These are phyloP conservation scores for Perca flavescens DNA, from an alignment of 2,113 vertebrate species.

Conservation along the genomic window DNA sequence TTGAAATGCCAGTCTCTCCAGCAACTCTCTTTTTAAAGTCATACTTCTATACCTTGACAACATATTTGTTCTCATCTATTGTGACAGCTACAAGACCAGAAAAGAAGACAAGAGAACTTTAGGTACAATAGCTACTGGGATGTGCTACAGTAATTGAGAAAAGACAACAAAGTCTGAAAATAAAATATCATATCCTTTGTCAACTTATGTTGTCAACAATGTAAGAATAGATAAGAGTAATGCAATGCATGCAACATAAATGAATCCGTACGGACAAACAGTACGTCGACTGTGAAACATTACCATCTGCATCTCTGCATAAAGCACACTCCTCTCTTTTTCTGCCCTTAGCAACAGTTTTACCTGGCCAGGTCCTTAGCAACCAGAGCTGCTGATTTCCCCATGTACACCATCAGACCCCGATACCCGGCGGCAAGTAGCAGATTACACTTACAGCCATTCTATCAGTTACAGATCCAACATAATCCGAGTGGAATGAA, in stretches of 20 bases:
- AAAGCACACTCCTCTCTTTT: background rate
- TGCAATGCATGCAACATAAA: background rate
- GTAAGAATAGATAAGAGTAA: background rate
- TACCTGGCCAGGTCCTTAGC: conserved; percentile 59
- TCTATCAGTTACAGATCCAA: background rate
- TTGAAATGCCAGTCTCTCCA: too few species aligned
- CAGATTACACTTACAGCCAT: background rate
- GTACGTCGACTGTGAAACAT: background rate
- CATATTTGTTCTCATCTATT: background rate
- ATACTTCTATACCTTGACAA: background rate
- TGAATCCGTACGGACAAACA: background rate
- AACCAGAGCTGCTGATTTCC: conserved; percentile 39
- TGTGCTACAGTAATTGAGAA: background rate
- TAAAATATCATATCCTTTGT: background rate
- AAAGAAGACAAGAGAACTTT: background rate
- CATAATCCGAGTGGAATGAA: background rate
- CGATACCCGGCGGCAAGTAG: background rate
- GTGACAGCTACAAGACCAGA: background rate
- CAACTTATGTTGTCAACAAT: background rate
- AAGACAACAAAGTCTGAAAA: background rate
- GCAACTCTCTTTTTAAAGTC: background rate
- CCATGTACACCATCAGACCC: background rate
- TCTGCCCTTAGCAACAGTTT: conserved; percentile 50
- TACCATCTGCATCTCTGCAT: conserved; percentile 7
- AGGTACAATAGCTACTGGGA: background rate